Evolutionary conservation across 2,797 vertebrate species (phyloP), one percentile per base, ranked within the genome.

Genomic region (Anomalospiza imberbis): DNA sequence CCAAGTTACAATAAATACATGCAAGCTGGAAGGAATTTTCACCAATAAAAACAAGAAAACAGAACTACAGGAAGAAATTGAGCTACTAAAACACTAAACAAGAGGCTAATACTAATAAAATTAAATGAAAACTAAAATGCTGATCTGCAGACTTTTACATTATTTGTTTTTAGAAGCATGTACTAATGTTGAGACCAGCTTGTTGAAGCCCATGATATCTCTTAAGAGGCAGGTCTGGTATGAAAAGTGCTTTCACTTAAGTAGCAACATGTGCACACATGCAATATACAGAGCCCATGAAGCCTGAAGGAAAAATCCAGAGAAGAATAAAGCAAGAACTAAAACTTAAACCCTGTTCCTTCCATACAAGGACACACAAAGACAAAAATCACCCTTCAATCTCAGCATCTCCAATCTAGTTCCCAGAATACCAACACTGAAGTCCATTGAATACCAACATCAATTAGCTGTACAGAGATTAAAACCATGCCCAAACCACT

Each of bases 221-320:
- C 70, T 94, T 91, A 92, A 58, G 70, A 95, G 94, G 95, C 97
- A 97, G 96, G 97, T 97, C 97, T 97, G 95, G 93, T 94, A 87
- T 67, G 80, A 96, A 84, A 95, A 61, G 28, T 85, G 73, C 77
- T 92, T 94, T 90, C 74, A 79, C 55, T 86, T 42, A 62, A 54
- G n/a, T 21, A 95, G 61, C 55, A 83, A 68, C 17, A 29, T 83
- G 51, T 91, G 58, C 67, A 80, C 22, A 78, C 95, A 93, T 97
- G 95, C 96, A 97, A 63, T 62, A 45, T 34, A 85, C 18, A 92
- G 61, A 94, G 54, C 82, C 95, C 95, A 74, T 5, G 32, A 85
- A 94, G 63, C 89, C 44, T 67, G 78, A 62, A 95, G 67, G 63
- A 51, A 83, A 68, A 77, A 81, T 75, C 16, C 31, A 88, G 83